Evolutionary conservation across 2,797 vertebrate species (phyloP), one percentile per base, ranked within the genome.

Genomic region (Sciurus vulgaris): DNA sequence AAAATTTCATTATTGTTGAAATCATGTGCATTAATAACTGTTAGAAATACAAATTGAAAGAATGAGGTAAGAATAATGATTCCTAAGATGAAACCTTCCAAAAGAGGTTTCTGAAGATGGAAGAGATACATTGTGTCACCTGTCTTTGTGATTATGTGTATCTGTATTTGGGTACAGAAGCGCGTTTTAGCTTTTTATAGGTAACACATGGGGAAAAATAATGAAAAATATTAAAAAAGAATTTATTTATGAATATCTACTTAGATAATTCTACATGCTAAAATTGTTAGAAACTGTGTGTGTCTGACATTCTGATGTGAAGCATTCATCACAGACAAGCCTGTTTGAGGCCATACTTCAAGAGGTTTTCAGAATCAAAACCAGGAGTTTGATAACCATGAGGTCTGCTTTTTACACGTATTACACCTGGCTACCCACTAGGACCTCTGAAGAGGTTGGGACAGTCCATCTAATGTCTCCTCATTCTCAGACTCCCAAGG

Each of bases 211-310:
- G 14, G 33, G 26, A n/a, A 3, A 49, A 86, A 38, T 44, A 70
- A 85, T 78, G 22, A 56, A 26, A 89, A 89, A 17, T 74, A 89
- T 61, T 26, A 72, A 91, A 78, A 22, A 17, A 89, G 15, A 83
- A 77, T 78, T 54, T 24, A 59, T 76, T 44, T 44, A 49, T 26
- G 47, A 92, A 67, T 67, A 35, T n/a, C 44, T 54, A 51, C 28
- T 59, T 67, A 76, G 35, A 69, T 11, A 94, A 72, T 91, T 93
- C 28, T 93, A 65, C 84, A 81, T 47, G 7, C 41, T 76, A 76
- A 77, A 84, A 72, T 74, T 72, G 72, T 51, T 51, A 76, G 28
- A 94, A 84, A 72, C 7, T 76, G 13, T 61, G 59, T 44, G 13
- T 18, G 5, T 78, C 26, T 92, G 41, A 87, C 26, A 89, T 47